Percentiles rank a stretch among this genome's conserved stretches.
Conservation (phyloP, 2,113 vertebrate species). For the Diadophis punctatus region DNA sequence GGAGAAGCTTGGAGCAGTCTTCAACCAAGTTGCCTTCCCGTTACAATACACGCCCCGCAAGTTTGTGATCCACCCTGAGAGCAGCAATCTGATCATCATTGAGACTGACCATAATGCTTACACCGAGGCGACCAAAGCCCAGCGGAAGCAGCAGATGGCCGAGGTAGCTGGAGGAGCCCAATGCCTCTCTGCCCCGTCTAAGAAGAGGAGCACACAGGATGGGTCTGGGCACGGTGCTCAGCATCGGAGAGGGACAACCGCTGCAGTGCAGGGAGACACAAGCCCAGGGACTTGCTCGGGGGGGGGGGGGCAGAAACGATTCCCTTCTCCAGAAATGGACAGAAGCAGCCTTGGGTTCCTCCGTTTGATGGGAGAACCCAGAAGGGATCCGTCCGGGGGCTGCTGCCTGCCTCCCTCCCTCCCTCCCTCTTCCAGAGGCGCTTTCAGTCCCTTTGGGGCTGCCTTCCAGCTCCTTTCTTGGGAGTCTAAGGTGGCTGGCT, state of each 20-base stretch:
- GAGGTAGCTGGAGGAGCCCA: conserved; percentile 73
- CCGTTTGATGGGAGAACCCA: not conserved
- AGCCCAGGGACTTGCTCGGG: not conserved
- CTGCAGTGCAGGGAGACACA: not conserved
- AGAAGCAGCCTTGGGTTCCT: not conserved
- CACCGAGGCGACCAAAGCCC: conserved; percentile 96
- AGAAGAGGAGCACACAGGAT: not conserved
- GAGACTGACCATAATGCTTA: conserved; percentile 98
- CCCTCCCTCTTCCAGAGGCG: not conserved
- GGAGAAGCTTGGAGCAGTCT: conserved; percentile 96
- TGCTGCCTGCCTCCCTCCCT: not conserved
- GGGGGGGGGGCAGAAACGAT: no score
- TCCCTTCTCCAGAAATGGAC: not conserved
- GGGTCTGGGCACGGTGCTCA: not conserved
- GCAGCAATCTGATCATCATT: conserved; percentile 93
- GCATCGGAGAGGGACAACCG: not conserved
- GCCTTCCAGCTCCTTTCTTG: not conserved
- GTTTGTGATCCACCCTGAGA: conserved; percentile 97
- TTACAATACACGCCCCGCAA: conserved; percentile 95
- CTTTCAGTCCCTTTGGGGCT: not conserved
- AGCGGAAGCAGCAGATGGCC: conserved; percentile 98
- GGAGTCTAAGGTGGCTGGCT: not conserved
- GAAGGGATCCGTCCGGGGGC: not conserved
- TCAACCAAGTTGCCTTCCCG: conserved; percentile 97
- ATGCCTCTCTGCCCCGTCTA: not conserved